These are phyloP conservation scores for Rostratula benghalensis DNA, from an alignment of 2,113 vertebrate species.

Conservation along the genomic window DNA sequence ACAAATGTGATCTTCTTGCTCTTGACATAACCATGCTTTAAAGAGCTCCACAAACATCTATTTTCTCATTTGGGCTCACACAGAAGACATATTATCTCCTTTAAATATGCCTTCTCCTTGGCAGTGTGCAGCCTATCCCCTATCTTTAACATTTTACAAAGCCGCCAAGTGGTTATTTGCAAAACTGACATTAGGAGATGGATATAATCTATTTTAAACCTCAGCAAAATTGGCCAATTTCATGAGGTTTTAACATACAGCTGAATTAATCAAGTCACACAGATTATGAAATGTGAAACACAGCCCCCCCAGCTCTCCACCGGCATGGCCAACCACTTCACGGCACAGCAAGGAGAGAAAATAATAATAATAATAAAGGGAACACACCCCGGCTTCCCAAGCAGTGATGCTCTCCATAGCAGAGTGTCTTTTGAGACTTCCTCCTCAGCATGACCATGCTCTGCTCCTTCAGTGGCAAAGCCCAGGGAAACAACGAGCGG, in stretches of 20 bases:
- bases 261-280: not conserved
- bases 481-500: fast-evolving
- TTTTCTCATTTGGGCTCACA: constrained; percentile 30
- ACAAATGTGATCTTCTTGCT: constrained; percentile 23
- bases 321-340: not conserved
- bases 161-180: constrained; percentile 31
- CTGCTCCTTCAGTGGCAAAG: fast-evolving
- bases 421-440: not conserved
- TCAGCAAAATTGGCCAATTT: constrained; percentile 6
- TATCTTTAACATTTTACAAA: constrained; percentile 16
- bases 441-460: fast-evolving
- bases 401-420: not conserved
- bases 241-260: not conserved
- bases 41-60: constrained; percentile 33
- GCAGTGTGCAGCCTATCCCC: not conserved
- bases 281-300: not conserved
- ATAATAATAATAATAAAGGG: not conserved
- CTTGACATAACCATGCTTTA: constrained; percentile 41
- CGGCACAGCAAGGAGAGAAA: fast-evolving
- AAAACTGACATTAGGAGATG: not conserved
- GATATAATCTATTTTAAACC: constrained; percentile 42
- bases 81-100: constrained; percentile 27
- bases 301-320: not conserved
- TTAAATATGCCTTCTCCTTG: constrained; percentile 31
- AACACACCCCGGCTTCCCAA: not conserved